These are phyloP conservation scores for Drosophila tropicalis DNA, from an alignment of 1,140 invertebrate species.

Conservation along the genomic window DNA sequence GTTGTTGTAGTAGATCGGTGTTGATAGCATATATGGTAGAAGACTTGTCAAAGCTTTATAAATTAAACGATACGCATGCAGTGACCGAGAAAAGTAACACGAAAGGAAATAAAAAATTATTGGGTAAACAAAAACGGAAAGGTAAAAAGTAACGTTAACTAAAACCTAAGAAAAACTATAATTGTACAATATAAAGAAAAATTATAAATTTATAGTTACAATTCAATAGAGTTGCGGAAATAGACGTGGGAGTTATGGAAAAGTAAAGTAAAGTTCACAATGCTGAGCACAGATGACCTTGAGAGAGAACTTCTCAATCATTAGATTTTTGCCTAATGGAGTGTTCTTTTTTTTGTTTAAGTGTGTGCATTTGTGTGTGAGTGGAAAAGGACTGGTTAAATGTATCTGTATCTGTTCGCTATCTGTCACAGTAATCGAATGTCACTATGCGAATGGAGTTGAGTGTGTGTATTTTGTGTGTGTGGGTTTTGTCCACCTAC, in stretches of 20 bases:
- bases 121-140: slow-evolving; percentile 16
- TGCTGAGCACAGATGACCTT: slow-evolving; percentile 13
- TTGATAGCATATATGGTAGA: slow-evolving; percentile 30
- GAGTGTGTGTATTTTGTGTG: neutral
- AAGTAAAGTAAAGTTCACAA: slow-evolving; percentile 30
- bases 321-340: neutral
- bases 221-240: slow-evolving; percentile 12
- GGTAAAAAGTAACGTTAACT: slow-evolving; percentile 2
- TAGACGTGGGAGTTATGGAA: slow-evolving; percentile 42
- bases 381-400: slow-evolving; percentile 5
- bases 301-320: slow-evolving; percentile 3
- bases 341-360: slow-evolving; percentile 10
- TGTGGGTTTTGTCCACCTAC: too few species aligned
- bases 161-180: slow-evolving; percentile 8
- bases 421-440: neutral
- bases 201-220: slow-evolving; percentile 2
- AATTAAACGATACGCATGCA: slow-evolving; percentile 34
- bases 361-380: slow-evolving; percentile 14
- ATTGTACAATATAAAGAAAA: slow-evolving; percentile 8
- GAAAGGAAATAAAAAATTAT: slow-evolving; percentile 20
- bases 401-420: slow-evolving; percentile 7
- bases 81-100: slow-evolving; percentile 25
- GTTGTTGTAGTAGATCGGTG: slow-evolving; percentile 9
- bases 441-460: neutral
- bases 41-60: slow-evolving; percentile 17